phyloP scores from a whole-genome alignment of 2,888 invertebrate species.

The Tenthredo scrophulariae region DNA sequence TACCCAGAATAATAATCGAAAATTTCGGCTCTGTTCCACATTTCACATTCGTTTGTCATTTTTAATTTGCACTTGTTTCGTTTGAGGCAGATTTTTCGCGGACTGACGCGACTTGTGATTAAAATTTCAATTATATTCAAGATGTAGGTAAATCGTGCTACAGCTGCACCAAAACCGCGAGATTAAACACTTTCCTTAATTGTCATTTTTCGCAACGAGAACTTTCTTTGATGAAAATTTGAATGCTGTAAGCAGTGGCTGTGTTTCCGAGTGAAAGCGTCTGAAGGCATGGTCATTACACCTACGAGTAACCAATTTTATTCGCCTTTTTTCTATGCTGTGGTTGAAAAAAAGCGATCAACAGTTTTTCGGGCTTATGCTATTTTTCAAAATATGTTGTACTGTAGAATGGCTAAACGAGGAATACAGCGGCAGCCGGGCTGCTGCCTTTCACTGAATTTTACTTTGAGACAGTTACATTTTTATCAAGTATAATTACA shows the following conservation, averaged over 20 bases:
- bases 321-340: neutral
- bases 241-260: neutral
- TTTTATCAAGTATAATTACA: slow-evolving; percentile 41
- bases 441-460: neutral
- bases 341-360: neutral
- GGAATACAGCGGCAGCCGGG: neutral
- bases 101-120: neutral
- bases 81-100: neutral
- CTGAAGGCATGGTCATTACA: neutral
- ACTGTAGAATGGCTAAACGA: neutral
- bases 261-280: neutral
- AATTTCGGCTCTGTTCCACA: neutral
- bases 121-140: neutral
- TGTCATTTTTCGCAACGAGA: neutral
- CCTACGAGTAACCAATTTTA: neutral
- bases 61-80: neutral
- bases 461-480: slow-evolving; percentile 2
- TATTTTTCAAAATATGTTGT: neutral
- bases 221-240: neutral
- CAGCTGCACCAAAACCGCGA: neutral
- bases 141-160: neutral
- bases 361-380: neutral
- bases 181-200: slow-evolving; percentile 21
- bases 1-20: neutral
- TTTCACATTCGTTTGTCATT: neutral